Conservation (phyloP, 2,113 vertebrate species). For the Orientallactaga bullata region DNA sequence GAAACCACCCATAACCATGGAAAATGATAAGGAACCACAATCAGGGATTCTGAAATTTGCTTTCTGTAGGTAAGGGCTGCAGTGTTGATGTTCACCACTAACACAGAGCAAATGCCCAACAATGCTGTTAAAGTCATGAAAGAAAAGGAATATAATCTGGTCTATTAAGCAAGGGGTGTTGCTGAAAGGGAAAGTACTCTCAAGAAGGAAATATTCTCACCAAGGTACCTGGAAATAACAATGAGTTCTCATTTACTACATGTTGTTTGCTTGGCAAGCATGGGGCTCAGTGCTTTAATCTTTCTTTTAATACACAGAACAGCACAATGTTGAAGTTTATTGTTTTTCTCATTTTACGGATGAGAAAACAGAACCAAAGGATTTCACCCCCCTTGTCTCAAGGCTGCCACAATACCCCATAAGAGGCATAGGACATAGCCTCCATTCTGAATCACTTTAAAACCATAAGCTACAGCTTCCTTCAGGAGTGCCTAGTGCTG, state of each 20-base stretch:
- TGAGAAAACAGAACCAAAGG: constrained; percentile 5
- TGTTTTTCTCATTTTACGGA: not conserved
- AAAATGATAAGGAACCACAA: not conserved
- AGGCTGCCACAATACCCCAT: not conserved
- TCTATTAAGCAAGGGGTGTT: not conserved
- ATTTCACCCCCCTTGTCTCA: not conserved
- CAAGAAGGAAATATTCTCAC: not conserved
- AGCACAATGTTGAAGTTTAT: not conserved
- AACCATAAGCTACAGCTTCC: not conserved
- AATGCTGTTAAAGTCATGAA: not conserved
- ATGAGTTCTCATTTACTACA: not conserved
- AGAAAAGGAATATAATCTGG: not conserved
- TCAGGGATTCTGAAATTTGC: constrained; percentile 1
- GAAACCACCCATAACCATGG: not conserved
- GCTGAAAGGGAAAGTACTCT: not conserved
- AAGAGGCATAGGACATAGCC: not conserved
- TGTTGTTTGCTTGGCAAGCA: not conserved
- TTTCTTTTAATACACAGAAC: constrained; percentile 16
- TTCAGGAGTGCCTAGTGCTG: not conserved
- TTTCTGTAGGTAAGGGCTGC: not conserved
- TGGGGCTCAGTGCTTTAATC: not conserved
- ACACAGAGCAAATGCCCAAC: not conserved
- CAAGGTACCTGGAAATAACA: not conserved
- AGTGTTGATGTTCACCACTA: not conserved
- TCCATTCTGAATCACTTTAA: not conserved